These are phyloP conservation scores for Agapetus fuscipes DNA, from an alignment of 2,888 invertebrate species.

Conservation along the genomic window DNA sequence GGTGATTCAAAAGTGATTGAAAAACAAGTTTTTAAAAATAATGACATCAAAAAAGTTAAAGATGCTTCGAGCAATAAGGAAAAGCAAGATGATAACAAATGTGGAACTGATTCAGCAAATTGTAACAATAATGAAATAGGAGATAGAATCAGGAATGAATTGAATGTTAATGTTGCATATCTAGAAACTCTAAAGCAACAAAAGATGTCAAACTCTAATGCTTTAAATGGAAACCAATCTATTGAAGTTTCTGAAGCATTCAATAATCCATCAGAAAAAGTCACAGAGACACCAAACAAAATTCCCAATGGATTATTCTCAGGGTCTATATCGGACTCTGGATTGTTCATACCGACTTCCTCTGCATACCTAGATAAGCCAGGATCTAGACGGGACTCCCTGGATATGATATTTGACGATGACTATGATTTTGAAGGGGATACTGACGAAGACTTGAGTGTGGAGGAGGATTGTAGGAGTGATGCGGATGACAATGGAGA, in stretches of 20 bases:
- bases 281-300: not conserved
- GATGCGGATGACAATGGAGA: conserved; percentile 18
- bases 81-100: not conserved
- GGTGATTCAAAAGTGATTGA: not conserved
- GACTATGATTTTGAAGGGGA: conserved; percentile 8
- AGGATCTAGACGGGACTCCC: conserved; percentile 6
- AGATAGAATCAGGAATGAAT: not conserved
- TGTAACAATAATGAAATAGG: too few species aligned
- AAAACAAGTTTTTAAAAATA: not conserved
- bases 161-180: not conserved
- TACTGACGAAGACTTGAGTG: conserved; percentile 1
- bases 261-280: not conserved
- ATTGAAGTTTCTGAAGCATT: not conserved
- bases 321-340: conserved; percentile 15
- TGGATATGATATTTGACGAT: conserved; percentile 16
- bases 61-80: not conserved
- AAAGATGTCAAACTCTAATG: not conserved
- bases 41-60: too few species aligned
- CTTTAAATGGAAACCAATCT: too few species aligned
- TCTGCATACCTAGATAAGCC: not conserved
- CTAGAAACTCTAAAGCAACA: not conserved
- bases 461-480: conserved; percentile 4
- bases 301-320: conserved; percentile 5
- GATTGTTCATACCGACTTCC: conserved; percentile 10
- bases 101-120: too few species aligned